phyloP scores from a whole-genome alignment of 1,140 invertebrate genomes.

The Theocolax elegans region DNA sequence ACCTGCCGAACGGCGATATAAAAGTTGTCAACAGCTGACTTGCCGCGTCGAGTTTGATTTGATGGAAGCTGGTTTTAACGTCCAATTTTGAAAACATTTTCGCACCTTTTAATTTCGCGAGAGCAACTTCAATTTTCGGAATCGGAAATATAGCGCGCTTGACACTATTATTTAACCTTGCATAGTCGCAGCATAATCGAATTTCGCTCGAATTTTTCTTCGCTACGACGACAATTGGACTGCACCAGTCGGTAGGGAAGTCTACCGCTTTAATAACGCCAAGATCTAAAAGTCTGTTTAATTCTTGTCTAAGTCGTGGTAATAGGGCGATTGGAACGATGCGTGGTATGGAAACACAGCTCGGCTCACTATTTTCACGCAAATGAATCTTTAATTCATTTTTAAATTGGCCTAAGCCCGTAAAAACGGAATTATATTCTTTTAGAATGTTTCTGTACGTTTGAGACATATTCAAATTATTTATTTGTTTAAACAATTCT shows the following conservation, averaged over 20 bases:
- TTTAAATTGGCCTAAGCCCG: too few species aligned
- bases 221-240: slow-evolving; percentile 25
- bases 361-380: slow-evolving; percentile 31
- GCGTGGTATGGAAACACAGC: too few species aligned
- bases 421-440: slow-evolving; percentile 28
- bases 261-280: slow-evolving; percentile 24
- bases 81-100: slow-evolving; percentile 51
- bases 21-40: slow-evolving; percentile 57
- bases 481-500: slow-evolving; percentile 28
- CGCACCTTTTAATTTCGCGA: slow-evolving; percentile 40
- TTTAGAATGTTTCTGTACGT: slow-evolving; percentile 4
- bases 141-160: slow-evolving; percentile 29
- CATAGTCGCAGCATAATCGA: too few species aligned
- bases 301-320: too few species aligned
- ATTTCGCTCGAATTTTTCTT: slow-evolving; percentile 30
- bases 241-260: too few species aligned
- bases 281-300: slow-evolving; percentile 47
- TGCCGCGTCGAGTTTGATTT: too few species aligned
- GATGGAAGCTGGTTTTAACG: too few species aligned
- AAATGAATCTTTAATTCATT: slow-evolving; percentile 12
- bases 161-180: too few species aligned
- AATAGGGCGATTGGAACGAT: too few species aligned
- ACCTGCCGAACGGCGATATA: too few species aligned
- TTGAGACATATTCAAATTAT: slow-evolving; percentile 1
- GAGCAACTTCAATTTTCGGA: too few species aligned